Evolutionary conservation across 2,113 vertebrate genomes (phyloP).

Genomic region (Morone saxatilis): DNA sequence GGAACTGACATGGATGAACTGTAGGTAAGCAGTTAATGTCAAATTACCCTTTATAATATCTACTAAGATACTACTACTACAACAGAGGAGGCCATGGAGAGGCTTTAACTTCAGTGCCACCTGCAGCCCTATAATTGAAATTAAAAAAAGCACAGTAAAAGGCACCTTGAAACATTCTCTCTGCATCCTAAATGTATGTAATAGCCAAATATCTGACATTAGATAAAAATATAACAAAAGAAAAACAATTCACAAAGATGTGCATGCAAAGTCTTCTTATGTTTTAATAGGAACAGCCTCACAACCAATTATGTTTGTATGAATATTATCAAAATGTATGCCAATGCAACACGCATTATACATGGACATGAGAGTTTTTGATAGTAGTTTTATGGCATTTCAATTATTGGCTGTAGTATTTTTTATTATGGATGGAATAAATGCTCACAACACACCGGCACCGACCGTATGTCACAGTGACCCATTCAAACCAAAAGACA

Average conservation of each 20-base stretch:
- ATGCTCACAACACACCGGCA: background rate
- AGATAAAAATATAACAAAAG: background rate
- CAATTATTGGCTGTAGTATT: background rate
- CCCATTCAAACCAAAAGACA: constrained; percentile 20
- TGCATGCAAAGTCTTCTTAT: background rate
- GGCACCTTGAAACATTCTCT: background rate
- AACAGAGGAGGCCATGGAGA: background rate
- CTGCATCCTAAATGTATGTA: background rate
- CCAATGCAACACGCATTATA: background rate
- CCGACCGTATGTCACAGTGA: background rate
- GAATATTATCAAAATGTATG: too few relatives aligned
- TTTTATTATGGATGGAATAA: too few relatives aligned
- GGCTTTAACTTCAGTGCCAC: background rate
- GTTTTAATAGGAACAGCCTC: background rate
- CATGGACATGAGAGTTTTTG: background rate
- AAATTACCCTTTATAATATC: background rate
- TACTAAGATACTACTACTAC: background rate
- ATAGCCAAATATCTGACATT: background rate
- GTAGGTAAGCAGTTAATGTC: background rate
- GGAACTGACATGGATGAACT: background rate
- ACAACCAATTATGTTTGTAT: background rate
- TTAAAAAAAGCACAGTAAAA: background rate
- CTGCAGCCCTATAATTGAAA: background rate
- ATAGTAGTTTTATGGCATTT: background rate
- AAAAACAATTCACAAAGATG: background rate